Evolutionary conservation across 2,888 invertebrate genomes (phyloP).

Genomic region (Parnassius smintheus): DNA sequence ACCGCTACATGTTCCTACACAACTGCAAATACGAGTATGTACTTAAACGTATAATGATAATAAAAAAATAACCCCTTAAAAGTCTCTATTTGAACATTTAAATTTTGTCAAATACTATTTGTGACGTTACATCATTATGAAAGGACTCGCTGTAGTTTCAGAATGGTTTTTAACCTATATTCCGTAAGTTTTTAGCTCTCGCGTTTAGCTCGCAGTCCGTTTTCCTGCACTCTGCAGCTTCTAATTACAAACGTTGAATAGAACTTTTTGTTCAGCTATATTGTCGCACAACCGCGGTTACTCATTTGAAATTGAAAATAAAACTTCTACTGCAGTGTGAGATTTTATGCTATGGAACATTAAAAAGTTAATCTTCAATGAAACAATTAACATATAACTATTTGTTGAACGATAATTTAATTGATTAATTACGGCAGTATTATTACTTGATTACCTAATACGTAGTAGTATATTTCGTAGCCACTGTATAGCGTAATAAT

Average conservation of each 20-base stretch:
- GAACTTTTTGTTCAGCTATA: slow-evolving; percentile 65
- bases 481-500: slow-evolving; percentile 65
- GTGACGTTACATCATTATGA: slow-evolving; percentile 26
- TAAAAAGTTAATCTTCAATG: too few relatives aligned
- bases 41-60: not conserved
- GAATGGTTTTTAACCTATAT: slow-evolving; percentile 21
- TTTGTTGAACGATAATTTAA: too few relatives aligned
- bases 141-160: slow-evolving; percentile 18
- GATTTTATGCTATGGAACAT: slow-evolving; percentile 29
- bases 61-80: slow-evolving; percentile 13
- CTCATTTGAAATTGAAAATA: slow-evolving; percentile 68
- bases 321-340: slow-evolving; percentile 42
- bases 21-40: slow-evolving; percentile 2
- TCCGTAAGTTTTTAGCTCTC: slow-evolving; percentile 19
- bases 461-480: slow-evolving; percentile 58
- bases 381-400: too few relatives aligned
- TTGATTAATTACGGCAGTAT: slow-evolving; percentile 5
- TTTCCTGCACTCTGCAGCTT: slow-evolving; percentile 45
- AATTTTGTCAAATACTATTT: slow-evolving; percentile 30
- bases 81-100: slow-evolving; percentile 29
- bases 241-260: slow-evolving; percentile 70
- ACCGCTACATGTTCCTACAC: slow-evolving; percentile 31
- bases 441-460: slow-evolving; percentile 44
- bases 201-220: slow-evolving; percentile 19
- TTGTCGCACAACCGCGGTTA: slow-evolving; percentile 64